These are phyloP conservation scores for Cliona cf. orientalis DNA, from an alignment of 37 sponge, comb jelly and placozoan species.

Conservation along the genomic window DNA sequence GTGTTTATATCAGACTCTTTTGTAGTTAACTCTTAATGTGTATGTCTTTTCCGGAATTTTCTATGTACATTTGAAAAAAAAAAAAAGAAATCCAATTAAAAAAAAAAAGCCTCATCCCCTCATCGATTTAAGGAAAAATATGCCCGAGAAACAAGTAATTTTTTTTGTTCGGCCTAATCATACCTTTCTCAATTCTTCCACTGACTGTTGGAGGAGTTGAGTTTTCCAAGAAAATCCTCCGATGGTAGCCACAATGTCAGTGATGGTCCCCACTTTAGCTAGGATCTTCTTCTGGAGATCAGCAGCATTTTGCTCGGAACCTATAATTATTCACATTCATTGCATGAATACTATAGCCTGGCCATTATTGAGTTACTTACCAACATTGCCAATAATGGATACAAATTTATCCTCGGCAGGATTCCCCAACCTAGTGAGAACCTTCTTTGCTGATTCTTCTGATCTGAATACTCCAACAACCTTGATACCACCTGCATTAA, in stretches of 20 bases:
- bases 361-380: neutral
- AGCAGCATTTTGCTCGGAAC: slow-evolving; percentile 21
- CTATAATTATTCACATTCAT: neutral
- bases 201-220: slow-evolving; percentile 11
- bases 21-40: too few relatives aligned
- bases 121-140: too few relatives aligned
- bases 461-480: neutral
- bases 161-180: too few relatives aligned
- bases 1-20: too few relatives aligned
- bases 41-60: too few relatives aligned
- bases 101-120: too few relatives aligned
- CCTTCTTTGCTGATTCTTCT: neutral
- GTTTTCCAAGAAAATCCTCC: neutral
- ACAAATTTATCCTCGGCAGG: neutral
- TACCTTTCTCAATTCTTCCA: too few relatives aligned
- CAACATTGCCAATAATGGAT: neutral
- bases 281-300: neutral
- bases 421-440: neutral
- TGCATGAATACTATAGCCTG: neutral
- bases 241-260: slow-evolving; percentile 28
- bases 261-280: slow-evolving; percentile 12
- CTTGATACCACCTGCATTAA: neutral
- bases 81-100: too few relatives aligned
- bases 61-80: too few relatives aligned
- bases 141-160: too few relatives aligned